Evolutionary conservation across 2,888 invertebrate genomes (phyloP).

Genomic region (Spatulosminthurus flaviceps): DNA sequence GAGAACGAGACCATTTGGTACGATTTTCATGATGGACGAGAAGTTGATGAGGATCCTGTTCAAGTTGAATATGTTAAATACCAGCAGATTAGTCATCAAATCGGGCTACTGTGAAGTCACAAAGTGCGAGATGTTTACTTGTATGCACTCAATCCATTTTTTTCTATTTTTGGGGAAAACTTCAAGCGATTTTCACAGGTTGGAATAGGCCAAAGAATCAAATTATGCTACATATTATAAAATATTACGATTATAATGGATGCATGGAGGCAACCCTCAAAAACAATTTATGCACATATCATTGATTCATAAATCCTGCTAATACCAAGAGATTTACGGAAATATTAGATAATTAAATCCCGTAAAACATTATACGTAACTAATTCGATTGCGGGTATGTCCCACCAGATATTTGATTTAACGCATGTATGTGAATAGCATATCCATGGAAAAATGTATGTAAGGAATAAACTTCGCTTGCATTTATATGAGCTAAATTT

Average conservation of each 20-base stretch:
- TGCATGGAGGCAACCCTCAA: too few species aligned
- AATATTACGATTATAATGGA: too few species aligned
- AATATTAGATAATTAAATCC: conserved; percentile 13
- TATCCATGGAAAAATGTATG: too few species aligned
- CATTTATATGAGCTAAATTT: too few species aligned
- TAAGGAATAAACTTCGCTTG: too few species aligned
- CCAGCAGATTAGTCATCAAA: conserved; percentile 42
- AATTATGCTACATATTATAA: not conserved
- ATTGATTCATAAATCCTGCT: not conserved
- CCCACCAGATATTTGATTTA: too few species aligned
- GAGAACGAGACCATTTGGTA: conserved; percentile 27
- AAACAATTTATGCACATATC: not conserved
- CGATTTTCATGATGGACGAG: conserved; percentile 42
- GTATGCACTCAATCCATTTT: not conserved
- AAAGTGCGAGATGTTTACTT: not conserved
- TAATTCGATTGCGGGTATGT: not conserved
- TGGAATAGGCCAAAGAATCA: conserved; percentile 2
- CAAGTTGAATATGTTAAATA: conserved; percentile 39
- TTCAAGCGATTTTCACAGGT: not conserved
- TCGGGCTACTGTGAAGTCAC: not conserved
- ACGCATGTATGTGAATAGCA: too few species aligned
- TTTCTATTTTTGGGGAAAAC: not conserved
- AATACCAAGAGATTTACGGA: not conserved
- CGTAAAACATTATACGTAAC: not conserved
- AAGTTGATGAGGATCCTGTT: conserved; percentile 31